Base-by-base conservation (phyloP, 2,888 invertebrate species). In the Bombyx huttoni region DNA sequence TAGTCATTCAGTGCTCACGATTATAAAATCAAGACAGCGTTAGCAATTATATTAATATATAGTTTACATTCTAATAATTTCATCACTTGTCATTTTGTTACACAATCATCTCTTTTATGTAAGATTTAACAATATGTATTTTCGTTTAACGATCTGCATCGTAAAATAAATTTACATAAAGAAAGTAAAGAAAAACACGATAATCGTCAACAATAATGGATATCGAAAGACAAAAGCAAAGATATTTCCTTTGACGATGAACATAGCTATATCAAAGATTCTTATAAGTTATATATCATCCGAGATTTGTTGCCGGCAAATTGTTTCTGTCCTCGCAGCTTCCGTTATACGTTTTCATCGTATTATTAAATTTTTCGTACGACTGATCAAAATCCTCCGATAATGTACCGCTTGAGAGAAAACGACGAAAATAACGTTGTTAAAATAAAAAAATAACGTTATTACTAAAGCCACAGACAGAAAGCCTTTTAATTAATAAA, bases 241-340 rank as follows among this genome's bases (percentile, higher is more conserved):
- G 64, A 67, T 68, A 70, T 65, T 64, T 70, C 67, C 68, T 60
- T 61, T 60, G 55, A 60, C 67, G 63, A 71, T 67, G 68, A 73
- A 73, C 67, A 71, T 52, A 40, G 35, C 46, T 62, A 70, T 73
- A 71, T 68, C 68, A 67, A 65, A 68, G 66, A 70, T 67, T 64
- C 64, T 63, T 71, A 65, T 64, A 65, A 66, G 64, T 65, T 68
- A 68, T 68, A 71, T 66, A 65, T 71, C 70, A 67, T 70, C 65
- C 57, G 67, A 70, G 74, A 76, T 77, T 74, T 77, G 75, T 78
- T 65, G 65, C 68, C 62, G 66, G 61, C 64, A 68, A 71, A 77
- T 74, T 73, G 73, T 73, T 77, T 73, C 67, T 73, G 63, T 70
- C 58, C 51, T 46, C 33, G 33, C 56, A 40, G 57, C 58, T 65